A percentile compares a stretch with the other conserved stretches of the same genome.
phyloP scores from a whole-genome alignment of 1,140 invertebrate species.

The Campodea augens region DNA sequence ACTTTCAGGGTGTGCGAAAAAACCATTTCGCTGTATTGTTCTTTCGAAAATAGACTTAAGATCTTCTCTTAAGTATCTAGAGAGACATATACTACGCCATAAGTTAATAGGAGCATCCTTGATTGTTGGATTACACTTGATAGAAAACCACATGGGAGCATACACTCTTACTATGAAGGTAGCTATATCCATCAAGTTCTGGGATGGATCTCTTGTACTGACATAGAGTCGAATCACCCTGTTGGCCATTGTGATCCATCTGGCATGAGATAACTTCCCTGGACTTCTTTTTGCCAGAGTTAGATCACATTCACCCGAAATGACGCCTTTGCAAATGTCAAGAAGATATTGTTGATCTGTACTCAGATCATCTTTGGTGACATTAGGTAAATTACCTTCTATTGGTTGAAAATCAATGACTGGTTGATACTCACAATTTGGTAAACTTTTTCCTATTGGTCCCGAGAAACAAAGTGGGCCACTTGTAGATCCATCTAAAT shows the following conservation, averaged over 20 bases:
- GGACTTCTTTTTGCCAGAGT: background rate
- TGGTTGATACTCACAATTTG: background rate
- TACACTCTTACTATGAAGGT: constrained; percentile 2
- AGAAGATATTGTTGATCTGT: background rate
- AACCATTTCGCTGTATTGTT: background rate
- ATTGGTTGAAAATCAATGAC: background rate
- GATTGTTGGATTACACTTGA: constrained; percentile 1
- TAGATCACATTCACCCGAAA: background rate
- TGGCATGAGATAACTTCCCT: constrained; percentile 3
- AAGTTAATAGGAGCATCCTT: constrained; percentile 1
- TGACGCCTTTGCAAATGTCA: background rate
- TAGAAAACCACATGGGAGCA: constrained; percentile 1
- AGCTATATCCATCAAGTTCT: background rate
- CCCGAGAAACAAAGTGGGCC: background rate
- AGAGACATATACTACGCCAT: background rate
- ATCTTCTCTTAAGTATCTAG: background rate
- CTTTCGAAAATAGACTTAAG: constrained; percentile 2
- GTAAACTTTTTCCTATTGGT: background rate
- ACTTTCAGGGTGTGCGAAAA: background rate
- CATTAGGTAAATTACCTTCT: background rate
- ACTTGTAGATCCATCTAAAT: background rate
- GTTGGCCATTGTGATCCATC: constrained; percentile 5
- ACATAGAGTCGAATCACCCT: constrained; percentile 1
- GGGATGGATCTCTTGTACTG: background rate
- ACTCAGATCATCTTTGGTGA: background rate